phyloP scores from a whole-genome alignment of 2,888 invertebrate genomes.

The Phoenoteleia sp. region DNA sequence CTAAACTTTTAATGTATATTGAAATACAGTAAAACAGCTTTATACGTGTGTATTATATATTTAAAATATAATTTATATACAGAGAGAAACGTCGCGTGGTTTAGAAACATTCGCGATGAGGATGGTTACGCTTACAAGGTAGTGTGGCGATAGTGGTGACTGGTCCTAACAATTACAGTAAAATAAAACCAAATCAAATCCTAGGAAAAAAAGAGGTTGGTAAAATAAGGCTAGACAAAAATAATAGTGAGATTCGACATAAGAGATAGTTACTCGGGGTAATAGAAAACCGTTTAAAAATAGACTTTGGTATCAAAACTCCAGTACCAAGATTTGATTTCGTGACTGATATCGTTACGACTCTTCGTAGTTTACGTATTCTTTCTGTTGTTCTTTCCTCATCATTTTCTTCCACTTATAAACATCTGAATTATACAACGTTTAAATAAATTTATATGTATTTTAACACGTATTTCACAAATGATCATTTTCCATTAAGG shows the following conservation, averaged over 20 bases:
- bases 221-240: slow-evolving; percentile 85
- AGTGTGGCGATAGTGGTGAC: slow-evolving; percentile 86
- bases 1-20: too few relatives aligned
- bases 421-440: slow-evolving; percentile 34
- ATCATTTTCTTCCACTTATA: slow-evolving; percentile 48
- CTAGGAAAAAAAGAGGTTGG: slow-evolving; percentile 70
- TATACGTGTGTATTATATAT: too few relatives aligned
- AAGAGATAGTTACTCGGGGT: slow-evolving; percentile 84
- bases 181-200: slow-evolving; percentile 85
- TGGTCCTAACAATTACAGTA: slow-evolving; percentile 86
- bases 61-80: too few relatives aligned
- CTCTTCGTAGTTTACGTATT: slow-evolving; percentile 72
- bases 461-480: too few relatives aligned
- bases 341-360: slow-evolving; percentile 84
- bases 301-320: slow-evolving; percentile 80
- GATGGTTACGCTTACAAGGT: slow-evolving; percentile 82
- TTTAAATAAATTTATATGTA: background rate
- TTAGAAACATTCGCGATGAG: slow-evolving; percentile 85
- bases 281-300: slow-evolving; percentile 85
- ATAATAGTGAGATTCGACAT: slow-evolving; percentile 84
- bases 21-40: too few relatives aligned
- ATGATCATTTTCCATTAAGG: too few relatives aligned
- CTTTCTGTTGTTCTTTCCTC: slow-evolving; percentile 66
- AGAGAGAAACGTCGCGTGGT: too few relatives aligned
- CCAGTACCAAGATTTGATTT: slow-evolving; percentile 75